Conservation (phyloP, 2,888 invertebrate genomes). For the Alloscopus bannaensis region DNA sequence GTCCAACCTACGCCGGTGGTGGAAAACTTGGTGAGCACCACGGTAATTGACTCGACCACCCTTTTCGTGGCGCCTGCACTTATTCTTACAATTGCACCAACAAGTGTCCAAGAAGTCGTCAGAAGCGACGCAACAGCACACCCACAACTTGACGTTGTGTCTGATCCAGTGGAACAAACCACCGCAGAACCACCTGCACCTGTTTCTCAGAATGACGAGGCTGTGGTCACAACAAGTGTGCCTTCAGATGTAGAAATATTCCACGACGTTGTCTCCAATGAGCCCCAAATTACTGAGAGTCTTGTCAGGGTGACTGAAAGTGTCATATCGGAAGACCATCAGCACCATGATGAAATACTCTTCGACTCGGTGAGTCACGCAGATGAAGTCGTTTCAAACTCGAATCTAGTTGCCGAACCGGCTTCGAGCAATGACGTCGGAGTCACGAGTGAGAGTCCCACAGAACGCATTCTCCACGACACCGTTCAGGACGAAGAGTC, state of each 20-base stretch:
- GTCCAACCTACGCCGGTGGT: neutral
- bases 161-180: neutral
- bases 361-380: neutral
- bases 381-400: too few species aligned
- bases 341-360: neutral
- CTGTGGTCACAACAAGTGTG: neutral
- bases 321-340: neutral
- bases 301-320: neutral
- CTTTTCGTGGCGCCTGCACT: slow-evolving; percentile 19
- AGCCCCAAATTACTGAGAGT: slow-evolving; percentile 1
- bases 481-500: neutral
- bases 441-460: neutral
- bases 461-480: neutral
- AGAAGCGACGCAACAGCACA: neutral
- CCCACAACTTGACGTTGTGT: neutral
- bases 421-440: neutral
- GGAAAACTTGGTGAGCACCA: slow-evolving; percentile 4
- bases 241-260: neutral
- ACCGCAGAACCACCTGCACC: too few species aligned
- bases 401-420: neutral
- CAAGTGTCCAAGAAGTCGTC: neutral
- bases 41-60: slow-evolving; percentile 24
- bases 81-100: slow-evolving; percentile 16
- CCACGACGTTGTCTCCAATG: neutral
- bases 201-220: neutral